phyloP scores from a whole-genome alignment of 2,797 vertebrate species.

The Dromococcyx pavoninus region DNA sequence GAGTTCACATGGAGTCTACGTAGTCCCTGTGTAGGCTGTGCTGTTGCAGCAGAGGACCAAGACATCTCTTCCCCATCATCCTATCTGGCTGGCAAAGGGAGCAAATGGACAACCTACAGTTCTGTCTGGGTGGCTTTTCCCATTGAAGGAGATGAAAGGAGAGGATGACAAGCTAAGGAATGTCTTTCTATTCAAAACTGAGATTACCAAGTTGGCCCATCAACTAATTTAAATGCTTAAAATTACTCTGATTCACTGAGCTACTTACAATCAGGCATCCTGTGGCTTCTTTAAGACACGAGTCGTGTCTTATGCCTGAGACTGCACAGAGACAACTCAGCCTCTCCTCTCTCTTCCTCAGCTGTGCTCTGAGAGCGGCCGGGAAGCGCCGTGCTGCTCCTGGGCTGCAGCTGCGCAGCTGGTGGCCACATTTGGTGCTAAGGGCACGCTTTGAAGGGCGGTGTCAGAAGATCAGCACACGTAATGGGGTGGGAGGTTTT shows the following conservation, averaged over 20 bases:
- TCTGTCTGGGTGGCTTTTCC: neutral
- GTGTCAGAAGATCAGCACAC: constrained; percentile 17
- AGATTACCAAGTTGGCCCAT: neutral
- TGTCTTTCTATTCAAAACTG: neutral
- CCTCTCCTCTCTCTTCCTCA: neutral
- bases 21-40: neutral
- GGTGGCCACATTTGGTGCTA: constrained; percentile 58
- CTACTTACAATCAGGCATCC: neutral
- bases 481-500: constrained; percentile 5
- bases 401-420: constrained; percentile 62
- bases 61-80: neutral
- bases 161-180: neutral
- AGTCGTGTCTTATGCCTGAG: neutral
- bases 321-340: neutral
- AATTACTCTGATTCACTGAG: neutral
- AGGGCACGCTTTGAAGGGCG: constrained; percentile 41
- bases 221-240: neutral
- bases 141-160: neutral
- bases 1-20: neutral
- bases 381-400: neutral
- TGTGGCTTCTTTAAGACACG: neutral
- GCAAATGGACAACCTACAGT: neutral
- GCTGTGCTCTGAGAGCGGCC: neutral
- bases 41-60: neutral
- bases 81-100: neutral